Percentiles rank a stretch among this genome's conserved stretches.
Conservation (phyloP, 2,888 invertebrate genomes). For the Anodontia alba region DNA sequence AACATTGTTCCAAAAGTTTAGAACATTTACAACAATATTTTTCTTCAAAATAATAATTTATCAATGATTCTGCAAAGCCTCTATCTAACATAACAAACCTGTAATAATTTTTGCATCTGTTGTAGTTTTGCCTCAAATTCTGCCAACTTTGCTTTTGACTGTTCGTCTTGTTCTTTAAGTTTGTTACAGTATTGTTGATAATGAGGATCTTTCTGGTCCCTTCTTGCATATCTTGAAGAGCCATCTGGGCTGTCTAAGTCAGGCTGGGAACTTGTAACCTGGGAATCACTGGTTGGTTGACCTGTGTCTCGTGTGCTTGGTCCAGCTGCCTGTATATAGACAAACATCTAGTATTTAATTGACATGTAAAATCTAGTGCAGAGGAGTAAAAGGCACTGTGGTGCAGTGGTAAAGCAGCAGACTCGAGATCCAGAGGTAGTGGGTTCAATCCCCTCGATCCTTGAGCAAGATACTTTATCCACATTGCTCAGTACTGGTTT, state of each 20-base stretch:
- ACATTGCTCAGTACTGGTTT: too few species aligned
- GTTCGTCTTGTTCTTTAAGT: slow-evolving; percentile 61
- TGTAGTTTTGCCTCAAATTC: slow-evolving; percentile 68
- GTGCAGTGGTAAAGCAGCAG: too few species aligned
- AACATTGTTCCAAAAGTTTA: too few species aligned
- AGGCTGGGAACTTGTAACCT: slow-evolving; percentile 41
- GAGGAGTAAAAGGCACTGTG: too few species aligned
- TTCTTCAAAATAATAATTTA: too few species aligned
- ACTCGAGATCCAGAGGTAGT: too few species aligned
- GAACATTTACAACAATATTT: too few species aligned
- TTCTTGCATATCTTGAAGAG: background rate
- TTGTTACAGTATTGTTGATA: slow-evolving; percentile 63
- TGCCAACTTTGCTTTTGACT: slow-evolving; percentile 61
- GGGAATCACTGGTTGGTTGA: slow-evolving; percentile 23
- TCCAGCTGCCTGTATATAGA: background rate
- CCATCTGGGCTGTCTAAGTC: slow-evolving; percentile 15
- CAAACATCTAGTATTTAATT: too few species aligned
- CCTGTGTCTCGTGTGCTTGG: slow-evolving; percentile 8
- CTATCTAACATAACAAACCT: slow-evolving; percentile 38
- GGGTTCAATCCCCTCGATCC: too few species aligned
- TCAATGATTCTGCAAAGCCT: too few species aligned
- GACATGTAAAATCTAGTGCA: too few species aligned
- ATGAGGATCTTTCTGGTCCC: slow-evolving; percentile 42
- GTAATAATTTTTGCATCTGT: slow-evolving; percentile 66
- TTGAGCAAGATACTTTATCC: too few species aligned